Conservation (phyloP, 2,113 vertebrate species). For the Leucoraja erinaceus region DNA sequence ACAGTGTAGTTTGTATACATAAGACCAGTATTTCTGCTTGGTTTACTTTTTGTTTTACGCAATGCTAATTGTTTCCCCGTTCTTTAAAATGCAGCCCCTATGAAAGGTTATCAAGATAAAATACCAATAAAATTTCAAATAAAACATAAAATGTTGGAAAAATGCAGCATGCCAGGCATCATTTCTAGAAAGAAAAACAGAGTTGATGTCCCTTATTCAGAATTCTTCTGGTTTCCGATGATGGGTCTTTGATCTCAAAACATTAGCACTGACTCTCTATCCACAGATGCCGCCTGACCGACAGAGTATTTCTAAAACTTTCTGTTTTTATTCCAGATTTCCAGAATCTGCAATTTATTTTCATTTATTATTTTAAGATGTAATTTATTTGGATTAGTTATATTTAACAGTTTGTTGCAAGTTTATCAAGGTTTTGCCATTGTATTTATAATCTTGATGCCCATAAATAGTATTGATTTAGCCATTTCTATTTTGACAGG, state of each 20-base stretch:
- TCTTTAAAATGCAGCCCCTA: background rate
- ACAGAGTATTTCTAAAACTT: no score
- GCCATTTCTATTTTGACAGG: conserved; percentile 15
- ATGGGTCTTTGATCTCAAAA: no score
- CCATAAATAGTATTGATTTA: no score
- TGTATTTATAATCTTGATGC: background rate
- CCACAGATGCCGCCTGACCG: no score
- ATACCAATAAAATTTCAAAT: background rate
- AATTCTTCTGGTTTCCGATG: no score
- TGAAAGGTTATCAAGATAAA: background rate
- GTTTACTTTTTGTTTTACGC: background rate
- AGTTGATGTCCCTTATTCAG: no score
- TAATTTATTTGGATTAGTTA: background rate
- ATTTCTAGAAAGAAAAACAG: no score
- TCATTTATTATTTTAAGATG: background rate
- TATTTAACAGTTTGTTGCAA: background rate
- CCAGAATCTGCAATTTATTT: no score
- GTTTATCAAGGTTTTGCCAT: background rate
- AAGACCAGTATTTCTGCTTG: background rate
- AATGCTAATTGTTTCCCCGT: background rate
- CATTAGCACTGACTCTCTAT: no score
- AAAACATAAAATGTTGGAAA: no score
- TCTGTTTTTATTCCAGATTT: no score
- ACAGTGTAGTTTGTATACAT: background rate
- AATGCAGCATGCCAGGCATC: no score